A percentile compares a stretch with the other conserved stretches of the same genome.
These are phyloP conservation scores for Siniperca chuatsi DNA, from an alignment of 2,113 vertebrate genomes.

Conservation along the genomic window DNA sequence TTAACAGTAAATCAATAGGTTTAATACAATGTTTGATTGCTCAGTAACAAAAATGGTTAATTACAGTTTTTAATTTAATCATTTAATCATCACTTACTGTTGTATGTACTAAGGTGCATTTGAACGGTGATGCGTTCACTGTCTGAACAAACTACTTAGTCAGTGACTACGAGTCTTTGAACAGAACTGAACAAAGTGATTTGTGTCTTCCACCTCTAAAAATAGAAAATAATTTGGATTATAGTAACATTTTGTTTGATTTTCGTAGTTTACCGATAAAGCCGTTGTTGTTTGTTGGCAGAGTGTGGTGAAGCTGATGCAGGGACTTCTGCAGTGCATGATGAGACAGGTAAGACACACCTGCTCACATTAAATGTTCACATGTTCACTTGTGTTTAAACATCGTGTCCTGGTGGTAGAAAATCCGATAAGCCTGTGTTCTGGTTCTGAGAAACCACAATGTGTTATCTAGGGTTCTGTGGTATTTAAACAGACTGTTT, in stretches of 20 bases:
- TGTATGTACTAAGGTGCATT: not conserved
- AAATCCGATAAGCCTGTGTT: not conserved
- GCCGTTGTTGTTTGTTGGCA: constrained; percentile 75
- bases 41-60: not conserved
- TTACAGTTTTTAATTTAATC: not conserved
- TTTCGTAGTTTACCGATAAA: not conserved
- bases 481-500: constrained; percentile 6
- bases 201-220: not conserved
- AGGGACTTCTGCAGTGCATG: constrained; percentile 97
- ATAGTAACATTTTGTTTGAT: not conserved
- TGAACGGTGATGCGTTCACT: not conserved
- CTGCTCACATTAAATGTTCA: not conserved
- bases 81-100: not conserved
- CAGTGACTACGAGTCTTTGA: not conserved
- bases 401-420: not conserved
- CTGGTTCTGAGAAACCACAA: constrained; percentile 1
- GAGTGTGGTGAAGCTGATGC: constrained; percentile 99
- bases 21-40: not conserved
- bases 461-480: not conserved
- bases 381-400: not conserved
- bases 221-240: not conserved
- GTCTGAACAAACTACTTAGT: not conserved
- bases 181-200: not conserved
- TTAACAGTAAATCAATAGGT: not conserved
- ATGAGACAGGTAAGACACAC: constrained; percentile 93